These are phyloP conservation scores for Brachionus rotundiformis DNA, from an alignment of 1,140 invertebrate genomes.

Conservation along the genomic window DNA sequence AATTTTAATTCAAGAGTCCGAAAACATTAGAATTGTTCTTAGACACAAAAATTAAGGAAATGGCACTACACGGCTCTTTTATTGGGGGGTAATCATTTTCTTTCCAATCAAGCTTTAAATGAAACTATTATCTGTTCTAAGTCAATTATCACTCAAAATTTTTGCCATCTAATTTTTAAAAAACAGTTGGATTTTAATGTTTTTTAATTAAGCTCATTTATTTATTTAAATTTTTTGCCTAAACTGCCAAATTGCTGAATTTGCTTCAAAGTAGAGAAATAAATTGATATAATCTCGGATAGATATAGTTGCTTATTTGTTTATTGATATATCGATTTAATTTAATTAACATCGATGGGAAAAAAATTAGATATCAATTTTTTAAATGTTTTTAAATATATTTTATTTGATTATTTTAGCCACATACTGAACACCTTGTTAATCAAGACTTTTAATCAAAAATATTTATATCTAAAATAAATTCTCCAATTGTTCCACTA, in stretches of 20 bases:
- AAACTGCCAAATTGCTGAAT: background rate
- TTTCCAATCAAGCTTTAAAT: background rate
- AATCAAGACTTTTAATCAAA: conserved; percentile 2
- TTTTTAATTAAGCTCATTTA: conserved; percentile 44
- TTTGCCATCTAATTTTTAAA: background rate
- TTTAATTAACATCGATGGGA: conserved; percentile 28
- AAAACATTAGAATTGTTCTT: conserved; percentile 39
- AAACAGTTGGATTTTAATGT: conserved; percentile 50
- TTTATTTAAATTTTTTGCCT: conserved; percentile 12
- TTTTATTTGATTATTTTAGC: background rate
- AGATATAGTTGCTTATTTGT: conserved; percentile 11
- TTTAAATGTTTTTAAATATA: background rate
- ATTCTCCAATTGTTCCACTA: background rate
- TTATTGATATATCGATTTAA: conserved; percentile 38
- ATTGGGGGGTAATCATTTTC: conserved; percentile 30
- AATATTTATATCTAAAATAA: background rate
- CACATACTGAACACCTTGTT: background rate
- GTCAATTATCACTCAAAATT: conserved; percentile 35
- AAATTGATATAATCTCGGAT: conserved; percentile 29
- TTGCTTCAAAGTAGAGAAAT: background rate
- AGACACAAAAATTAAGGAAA: background rate
- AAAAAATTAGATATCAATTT: background rate
- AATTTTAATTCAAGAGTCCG: conserved; percentile 10
- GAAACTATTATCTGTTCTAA: conserved; percentile 38
- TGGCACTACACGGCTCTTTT: conserved; percentile 2